Evolutionary conservation across 2,113 vertebrate species (phyloP).

Genomic region (Hypocryptadius cinnamomeus): DNA sequence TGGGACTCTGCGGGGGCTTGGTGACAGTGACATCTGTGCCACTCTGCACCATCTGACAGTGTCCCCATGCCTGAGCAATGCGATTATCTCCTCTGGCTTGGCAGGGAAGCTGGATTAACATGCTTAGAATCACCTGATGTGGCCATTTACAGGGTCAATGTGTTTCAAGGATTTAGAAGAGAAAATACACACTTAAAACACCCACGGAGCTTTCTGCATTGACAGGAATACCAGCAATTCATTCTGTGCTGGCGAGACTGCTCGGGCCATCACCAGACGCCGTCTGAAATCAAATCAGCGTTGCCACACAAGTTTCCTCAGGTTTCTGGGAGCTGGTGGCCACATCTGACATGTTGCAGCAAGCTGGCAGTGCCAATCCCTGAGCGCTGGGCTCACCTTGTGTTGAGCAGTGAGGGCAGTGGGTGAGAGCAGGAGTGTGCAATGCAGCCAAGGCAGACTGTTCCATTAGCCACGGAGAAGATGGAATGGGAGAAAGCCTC

Average conservation of each 20-base stretch:
- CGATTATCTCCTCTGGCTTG: conserved; percentile 32
- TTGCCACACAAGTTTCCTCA: background rate
- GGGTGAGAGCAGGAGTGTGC: background rate
- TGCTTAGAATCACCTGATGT: conserved; percentile 56
- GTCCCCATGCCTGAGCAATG: conserved; percentile 22
- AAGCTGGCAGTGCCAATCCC: background rate
- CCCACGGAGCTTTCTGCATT: background rate
- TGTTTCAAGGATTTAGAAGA: conserved; percentile 44
- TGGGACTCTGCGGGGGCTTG: background rate
- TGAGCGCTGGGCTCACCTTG: background rate
- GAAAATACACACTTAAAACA: conserved; percentile 1
- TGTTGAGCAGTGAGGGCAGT: background rate
- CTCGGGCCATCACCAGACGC: background rate
- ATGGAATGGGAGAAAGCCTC: background rate
- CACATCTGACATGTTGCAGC: background rate
- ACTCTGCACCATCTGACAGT: conserved; percentile 4
- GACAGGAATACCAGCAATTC: background rate
- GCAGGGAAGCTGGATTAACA: conserved; percentile 61
- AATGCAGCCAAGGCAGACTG: background rate
- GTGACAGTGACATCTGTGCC: background rate
- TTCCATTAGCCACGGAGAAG: background rate
- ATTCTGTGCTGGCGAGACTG: background rate
- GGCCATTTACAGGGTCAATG: conserved; percentile 51
- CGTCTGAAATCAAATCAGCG: background rate
- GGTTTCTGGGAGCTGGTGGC: background rate